Base-by-base conservation (phyloP, 2,888 invertebrate species). In the Cryptocephalus primarius region DNA sequence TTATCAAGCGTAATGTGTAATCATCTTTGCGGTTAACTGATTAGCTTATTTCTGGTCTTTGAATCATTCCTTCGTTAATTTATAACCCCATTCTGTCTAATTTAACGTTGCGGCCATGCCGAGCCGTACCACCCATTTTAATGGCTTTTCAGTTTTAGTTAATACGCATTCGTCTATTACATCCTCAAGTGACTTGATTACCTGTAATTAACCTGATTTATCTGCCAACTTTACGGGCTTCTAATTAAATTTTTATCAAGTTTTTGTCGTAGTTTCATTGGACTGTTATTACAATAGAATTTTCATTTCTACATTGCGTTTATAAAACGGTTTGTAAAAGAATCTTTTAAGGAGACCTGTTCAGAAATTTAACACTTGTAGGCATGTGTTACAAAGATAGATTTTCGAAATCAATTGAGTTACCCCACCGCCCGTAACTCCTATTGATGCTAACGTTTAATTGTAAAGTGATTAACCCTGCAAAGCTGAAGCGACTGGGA, bases 21-120 rank as follows among this genome's bases (percentile, higher is more conserved):
- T 65, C 64, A 64, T 64, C 64, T 61, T 62, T 60, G 65, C 51
- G 65, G 64, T 64, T 59, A 59, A 58, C 63, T 64, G 64, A 65
- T 65, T 64, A 62, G 62, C 63, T 62, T 63, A 65, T 64, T 63
- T 62, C 61, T 60, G 59, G 52, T 57, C 60, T 60, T 63, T 22
- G 62, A 62, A 61, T 61, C 60, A 61, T 62, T 58, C 53, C 55
- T 54, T 54, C 56, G 47, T 57, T 63, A 60, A 65, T 65, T 65
- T 64, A 65, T 63, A 60, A 57, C 57, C 56, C 58, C 59, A 60
- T 62, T 61, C 58, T 59, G 60, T 62, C 61, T 63, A 63, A 63
- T 65, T 64, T 63, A 63, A 55, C 51, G 61, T 53, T 53, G 60
- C 58, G 60, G 61, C 56, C 55, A 58, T 43, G 56, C 57, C 54